Conservation (phyloP, 1,140 invertebrate species). For the Diachasmimorpha longicaudata region DNA sequence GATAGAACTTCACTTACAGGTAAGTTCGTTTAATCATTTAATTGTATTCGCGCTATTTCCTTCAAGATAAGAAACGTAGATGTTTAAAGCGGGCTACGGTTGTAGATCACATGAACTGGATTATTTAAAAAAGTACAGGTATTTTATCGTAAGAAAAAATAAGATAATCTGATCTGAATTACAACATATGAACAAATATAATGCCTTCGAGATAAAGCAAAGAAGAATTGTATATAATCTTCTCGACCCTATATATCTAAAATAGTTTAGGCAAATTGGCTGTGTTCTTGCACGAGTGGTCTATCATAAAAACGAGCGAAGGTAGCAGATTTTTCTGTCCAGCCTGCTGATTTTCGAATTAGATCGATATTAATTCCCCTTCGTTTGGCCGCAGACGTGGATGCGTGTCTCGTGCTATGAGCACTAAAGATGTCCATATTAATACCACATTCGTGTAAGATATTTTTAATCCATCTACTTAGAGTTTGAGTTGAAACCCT, state of each 20-base stretch:
- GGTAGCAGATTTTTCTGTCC: slow-evolving; percentile 31
- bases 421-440: slow-evolving; percentile 15
- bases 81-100: not conserved
- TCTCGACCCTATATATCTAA: not conserved
- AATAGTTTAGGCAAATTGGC: not conserved
- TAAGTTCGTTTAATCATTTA: not conserved
- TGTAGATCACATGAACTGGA: not conserved
- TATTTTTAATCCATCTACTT: slow-evolving; percentile 20
- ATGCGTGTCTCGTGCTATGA: slow-evolving; percentile 22
- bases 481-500: slow-evolving; percentile 13
- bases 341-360: slow-evolving; percentile 33
- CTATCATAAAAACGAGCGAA: slow-evolving; percentile 33
- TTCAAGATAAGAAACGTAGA: not conserved
- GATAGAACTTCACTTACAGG: not conserved
- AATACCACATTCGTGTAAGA: slow-evolving; percentile 6
- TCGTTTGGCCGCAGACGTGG: not conserved
- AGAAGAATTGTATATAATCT: not conserved
- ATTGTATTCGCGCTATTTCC: not conserved
- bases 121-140: not conserved
- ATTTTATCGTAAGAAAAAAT: not conserved
- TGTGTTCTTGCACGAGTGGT: not conserved
- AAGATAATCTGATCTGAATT: not conserved
- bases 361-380: slow-evolving; percentile 12
- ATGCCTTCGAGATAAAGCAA: not conserved
- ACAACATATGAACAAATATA: not conserved